These are phyloP conservation scores for Elysia crispata DNA, from an alignment of 2,888 invertebrate species.

Conservation along the genomic window DNA sequence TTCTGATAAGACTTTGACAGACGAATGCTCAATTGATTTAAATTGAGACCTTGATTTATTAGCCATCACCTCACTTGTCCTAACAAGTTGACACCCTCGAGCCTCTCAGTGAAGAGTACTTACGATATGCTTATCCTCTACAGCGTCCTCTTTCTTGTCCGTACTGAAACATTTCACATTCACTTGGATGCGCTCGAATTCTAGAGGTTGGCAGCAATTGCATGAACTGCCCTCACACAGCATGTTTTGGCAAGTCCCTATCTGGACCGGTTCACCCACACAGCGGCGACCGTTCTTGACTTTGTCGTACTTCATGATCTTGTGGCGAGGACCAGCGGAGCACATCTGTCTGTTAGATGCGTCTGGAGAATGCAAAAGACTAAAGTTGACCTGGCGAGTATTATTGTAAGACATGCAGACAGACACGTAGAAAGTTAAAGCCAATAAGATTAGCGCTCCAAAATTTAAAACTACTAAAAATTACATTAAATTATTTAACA, in stretches of 20 bases:
- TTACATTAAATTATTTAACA: no score
- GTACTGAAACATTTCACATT: not conserved
- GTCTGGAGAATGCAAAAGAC: no score
- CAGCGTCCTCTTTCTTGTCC: not conserved
- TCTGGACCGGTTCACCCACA: not conserved
- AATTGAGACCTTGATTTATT: not conserved
- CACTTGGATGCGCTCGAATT: constrained; percentile 11
- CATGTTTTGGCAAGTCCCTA: constrained; percentile 26
- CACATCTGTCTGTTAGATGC: not conserved
- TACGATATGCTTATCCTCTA: not conserved
- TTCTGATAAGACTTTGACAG: no score
- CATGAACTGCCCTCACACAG: constrained; percentile 15
- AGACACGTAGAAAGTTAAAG: no score
- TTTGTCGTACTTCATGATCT: not conserved
- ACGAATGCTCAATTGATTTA: no score
- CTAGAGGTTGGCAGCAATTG: constrained; percentile 24
- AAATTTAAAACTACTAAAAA: no score
- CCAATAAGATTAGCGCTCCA: no score
- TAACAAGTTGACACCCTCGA: not conserved
- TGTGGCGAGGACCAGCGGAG: not conserved
- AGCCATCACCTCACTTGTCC: not conserved
- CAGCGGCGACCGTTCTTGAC: not conserved
- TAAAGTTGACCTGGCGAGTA: no score
- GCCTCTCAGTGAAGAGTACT: not conserved
- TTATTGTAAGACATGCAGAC: no score